Base-by-base conservation (phyloP, 2,113 vertebrate species). In the Misgurnus mizolepis region DNA sequence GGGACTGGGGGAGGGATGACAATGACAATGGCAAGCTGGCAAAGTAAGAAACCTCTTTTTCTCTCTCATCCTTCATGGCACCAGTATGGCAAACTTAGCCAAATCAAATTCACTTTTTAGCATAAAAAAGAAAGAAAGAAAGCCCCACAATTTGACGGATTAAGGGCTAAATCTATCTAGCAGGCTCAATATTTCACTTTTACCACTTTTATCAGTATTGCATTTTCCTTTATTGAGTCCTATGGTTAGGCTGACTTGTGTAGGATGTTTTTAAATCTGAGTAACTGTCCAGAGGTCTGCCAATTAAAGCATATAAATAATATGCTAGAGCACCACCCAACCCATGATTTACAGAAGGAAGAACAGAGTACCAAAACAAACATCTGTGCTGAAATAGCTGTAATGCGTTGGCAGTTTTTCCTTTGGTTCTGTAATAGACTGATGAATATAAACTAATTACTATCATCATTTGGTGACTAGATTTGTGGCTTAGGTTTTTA, bases 1-100 rank as follows among this genome's bases (percentile, higher is more conserved):
- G 97, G 98, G 96, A 97, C 62, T 99, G 98, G 98, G 96, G 95
- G 58, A 96, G 95, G 87, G 97, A 98, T 39, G 97, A 98, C 92
- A 95, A 94, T 39, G 96, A 99, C 89, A 97, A 97, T 76, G 88
- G 93, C 89, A 95, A 95, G 84, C 91, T 98, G 83, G 98, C 97
- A 89, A 96, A 95, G 98, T 99, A 94, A 96, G 94, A 86, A 70
- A 75, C 41, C 60, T 69, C 40, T 74, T 62, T 22, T 17, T 76
- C 22, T 60, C 34, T 41, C n/a, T 43, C 15, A 73, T 53, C 61
- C 10, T 17, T 12, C 58, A 61, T 50, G 17, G 34, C 47, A 77
- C 7, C 15, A 9, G 15, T 39, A 55, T 14, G 41, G 6, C 62
- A 22, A 77, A 4, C 17, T 66, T 64, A n/a, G 58, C 22, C 4